These are phyloP conservation scores for Seriola quinqueradiata DNA, from an alignment of 2,113 vertebrate genomes.

Conservation along the genomic window DNA sequence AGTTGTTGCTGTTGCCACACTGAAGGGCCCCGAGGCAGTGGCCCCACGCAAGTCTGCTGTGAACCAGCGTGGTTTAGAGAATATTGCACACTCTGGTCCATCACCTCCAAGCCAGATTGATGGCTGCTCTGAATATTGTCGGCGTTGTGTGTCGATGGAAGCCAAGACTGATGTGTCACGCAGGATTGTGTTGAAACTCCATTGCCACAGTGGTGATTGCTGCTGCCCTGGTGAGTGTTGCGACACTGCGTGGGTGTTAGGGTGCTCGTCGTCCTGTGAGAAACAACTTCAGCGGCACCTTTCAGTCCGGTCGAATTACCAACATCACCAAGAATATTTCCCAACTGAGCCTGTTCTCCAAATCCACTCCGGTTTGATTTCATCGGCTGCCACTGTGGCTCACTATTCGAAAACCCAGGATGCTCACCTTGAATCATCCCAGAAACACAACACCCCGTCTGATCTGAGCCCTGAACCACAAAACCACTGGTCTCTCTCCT, in stretches of 20 bases:
- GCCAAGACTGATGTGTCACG: background rate
- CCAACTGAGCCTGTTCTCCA: background rate
- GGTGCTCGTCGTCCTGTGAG: background rate
- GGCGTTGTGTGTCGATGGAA: background rate
- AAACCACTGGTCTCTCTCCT: conserved; percentile 7
- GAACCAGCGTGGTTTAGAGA: background rate
- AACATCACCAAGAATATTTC: background rate
- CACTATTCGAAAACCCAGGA: background rate
- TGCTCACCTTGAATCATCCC: background rate
- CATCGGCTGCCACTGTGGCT: conserved; percentile 2
- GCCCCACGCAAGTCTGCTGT: background rate
- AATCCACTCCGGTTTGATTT: background rate
- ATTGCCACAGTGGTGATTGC: background rate
- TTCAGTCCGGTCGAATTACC: background rate
- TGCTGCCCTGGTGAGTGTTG: conserved; percentile 5
- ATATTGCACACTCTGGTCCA: background rate
- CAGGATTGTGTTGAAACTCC: conserved; percentile 7
- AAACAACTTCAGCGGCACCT: background rate
- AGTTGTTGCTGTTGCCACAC: conserved; percentile 11
- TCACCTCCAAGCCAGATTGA: background rate
- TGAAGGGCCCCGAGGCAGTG: background rate
- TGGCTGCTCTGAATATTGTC: background rate
- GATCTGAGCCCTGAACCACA: background rate
- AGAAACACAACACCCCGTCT: background rate
- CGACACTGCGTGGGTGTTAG: background rate